Base-by-base conservation (phyloP, 2,797 vertebrate genomes). In the Pogonophryne albipinna region DNA sequence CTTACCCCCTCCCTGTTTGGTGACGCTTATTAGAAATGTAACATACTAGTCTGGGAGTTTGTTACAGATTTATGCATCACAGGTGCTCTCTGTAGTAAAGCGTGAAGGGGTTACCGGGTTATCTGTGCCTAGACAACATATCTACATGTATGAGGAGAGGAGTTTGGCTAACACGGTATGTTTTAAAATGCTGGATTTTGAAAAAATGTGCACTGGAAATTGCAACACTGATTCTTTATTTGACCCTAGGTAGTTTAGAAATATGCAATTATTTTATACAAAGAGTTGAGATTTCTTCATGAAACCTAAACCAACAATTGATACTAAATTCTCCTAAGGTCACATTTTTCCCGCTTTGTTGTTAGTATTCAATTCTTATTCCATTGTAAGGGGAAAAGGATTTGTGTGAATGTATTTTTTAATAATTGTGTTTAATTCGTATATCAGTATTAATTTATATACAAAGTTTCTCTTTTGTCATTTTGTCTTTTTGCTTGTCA, bases 11-110 rank as follows among this genome's bases (percentile, higher is more conserved):
- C 85, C 78, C 78, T 81, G 77, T 90, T 92, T 92, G 91, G 95
- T 95, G 96, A 97, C 88, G 96, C 95, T 95, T 97, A 95, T 96
- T 96, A 95, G 96, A 96, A 97, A 96, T 94, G 93, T 97, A 96
- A 95, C 95, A 95, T 95, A 94, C 93, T 94, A 90, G 90, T 90
- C 80, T 53, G 78, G 92, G 91, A 95, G 93, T 95, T 93, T 93
- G 90, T 95, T 95, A 93, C 91, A 96, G 96, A 96, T 97, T 98
- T 96, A 96, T 97, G 95, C 86, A 89, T 91, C 93, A 96, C 95
- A 95, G 94, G 95, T 98, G 93, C 78, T 87, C 91, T 53, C 79
- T 93, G 95, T 89, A 91, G 9, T 38, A 94, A 94, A 91, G 84
- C 63, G 69, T 62, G 62, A 67, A 63, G 66, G 76, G 76, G 78